Evolutionary conservation across 2,797 vertebrate species (phyloP).

Genomic region (Chelonia mydas): DNA sequence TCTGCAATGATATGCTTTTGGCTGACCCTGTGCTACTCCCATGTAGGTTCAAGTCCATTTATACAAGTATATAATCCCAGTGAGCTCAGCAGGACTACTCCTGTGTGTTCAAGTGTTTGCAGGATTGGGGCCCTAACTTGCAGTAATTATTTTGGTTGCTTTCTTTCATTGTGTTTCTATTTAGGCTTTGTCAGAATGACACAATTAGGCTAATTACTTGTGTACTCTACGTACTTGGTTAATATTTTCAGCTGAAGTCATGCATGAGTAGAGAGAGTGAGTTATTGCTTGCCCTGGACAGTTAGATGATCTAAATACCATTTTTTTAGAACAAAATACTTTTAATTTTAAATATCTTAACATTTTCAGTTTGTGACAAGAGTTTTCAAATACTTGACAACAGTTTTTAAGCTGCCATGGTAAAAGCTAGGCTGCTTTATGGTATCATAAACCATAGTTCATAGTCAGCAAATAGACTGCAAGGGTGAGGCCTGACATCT

Average conservation of each 20-base stretch:
- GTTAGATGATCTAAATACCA: background rate
- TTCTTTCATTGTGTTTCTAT: constrained; percentile 51
- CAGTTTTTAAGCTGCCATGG: background rate
- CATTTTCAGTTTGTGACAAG: rapidly evolving
- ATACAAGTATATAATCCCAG: background rate
- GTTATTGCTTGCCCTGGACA: constrained; percentile 3
- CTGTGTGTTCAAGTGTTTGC: background rate
- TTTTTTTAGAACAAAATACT: background rate
- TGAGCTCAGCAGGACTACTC: background rate
- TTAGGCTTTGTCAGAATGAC: constrained; percentile 47
- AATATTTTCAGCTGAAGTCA: constrained; percentile 53
- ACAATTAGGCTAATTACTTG: constrained; percentile 63
- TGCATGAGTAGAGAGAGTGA: constrained; percentile 25
- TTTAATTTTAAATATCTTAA: background rate
- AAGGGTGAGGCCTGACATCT: background rate
- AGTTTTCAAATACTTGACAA: background rate
- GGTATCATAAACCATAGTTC: background rate
- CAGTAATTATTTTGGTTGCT: background rate
- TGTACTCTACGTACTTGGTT: constrained; percentile 43
- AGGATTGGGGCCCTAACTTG: background rate
- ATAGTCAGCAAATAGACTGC: background rate
- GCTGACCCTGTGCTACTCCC: background rate
- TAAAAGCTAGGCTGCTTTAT: background rate
- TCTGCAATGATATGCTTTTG: background rate
- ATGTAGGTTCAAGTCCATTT: background rate